phyloP scores from a whole-genome alignment of 2,797 vertebrate genomes.

The Protonibea diacanthus region DNA sequence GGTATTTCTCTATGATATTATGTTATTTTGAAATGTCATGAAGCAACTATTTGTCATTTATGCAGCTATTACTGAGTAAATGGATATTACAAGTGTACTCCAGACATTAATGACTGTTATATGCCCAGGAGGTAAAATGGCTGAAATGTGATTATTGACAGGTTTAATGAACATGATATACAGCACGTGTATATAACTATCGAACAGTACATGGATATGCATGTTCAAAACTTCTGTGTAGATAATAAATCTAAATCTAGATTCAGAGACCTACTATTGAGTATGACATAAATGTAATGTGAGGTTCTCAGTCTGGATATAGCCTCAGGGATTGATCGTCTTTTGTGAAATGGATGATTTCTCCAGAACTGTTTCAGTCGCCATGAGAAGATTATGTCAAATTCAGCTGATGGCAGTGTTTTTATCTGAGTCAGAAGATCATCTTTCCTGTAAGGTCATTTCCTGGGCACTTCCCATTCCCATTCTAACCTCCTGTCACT shows the following conservation, averaged over 20 bases:
- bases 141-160: not conserved
- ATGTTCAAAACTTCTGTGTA: not conserved
- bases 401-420: not conserved
- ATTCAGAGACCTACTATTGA: not conserved
- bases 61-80: not conserved
- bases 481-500: conserved; percentile 16
- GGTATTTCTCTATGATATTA: not conserved
- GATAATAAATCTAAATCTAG: not conserved
- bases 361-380: not conserved
- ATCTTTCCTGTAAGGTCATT: conserved; percentile 19
- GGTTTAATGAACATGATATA: conserved; percentile 2
- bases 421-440: not conserved
- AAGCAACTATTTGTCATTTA: not conserved
- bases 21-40: not conserved
- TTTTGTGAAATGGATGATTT: conserved; percentile 3
- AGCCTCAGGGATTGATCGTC: not conserved
- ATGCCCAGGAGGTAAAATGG: not conserved
- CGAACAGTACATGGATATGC: not conserved
- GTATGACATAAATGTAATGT: not conserved
- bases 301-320: not conserved
- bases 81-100: not conserved
- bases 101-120: not conserved
- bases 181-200: not conserved
- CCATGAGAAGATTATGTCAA: not conserved
- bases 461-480: not conserved